Base-by-base conservation (phyloP, 1,140 invertebrate species). In the Cydia pomonella region DNA sequence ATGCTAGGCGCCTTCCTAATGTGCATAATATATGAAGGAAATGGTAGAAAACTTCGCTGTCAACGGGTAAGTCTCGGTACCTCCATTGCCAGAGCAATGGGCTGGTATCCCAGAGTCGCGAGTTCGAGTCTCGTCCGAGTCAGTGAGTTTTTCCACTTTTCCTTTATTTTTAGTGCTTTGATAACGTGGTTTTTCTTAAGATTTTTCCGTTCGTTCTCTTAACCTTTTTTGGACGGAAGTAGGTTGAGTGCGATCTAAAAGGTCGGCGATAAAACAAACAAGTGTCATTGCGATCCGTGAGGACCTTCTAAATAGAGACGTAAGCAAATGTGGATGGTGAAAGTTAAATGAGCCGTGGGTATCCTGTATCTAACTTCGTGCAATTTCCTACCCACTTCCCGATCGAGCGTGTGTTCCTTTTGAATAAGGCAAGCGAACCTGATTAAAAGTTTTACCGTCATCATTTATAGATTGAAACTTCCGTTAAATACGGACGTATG, bases 291-390 rank as follows among this genome's bases (percentile, higher is more conserved):
- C 81, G 79, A 81, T 81, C 66, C 75, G 74, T 76, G 76, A 79
- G 82, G 77, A 82, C 69, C 80, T 80, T 66, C 75, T 78, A 75
- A 80, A 82, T 79, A 76, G 80, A 80, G 72, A 83, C 80, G 82
- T 83, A 87, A 85, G 82, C 82, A 85, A 84, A 89, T 81, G 80
- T 82, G 77, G 72, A 82, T 81, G 84, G 77, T 73, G 77, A 74
- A 86, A 89, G 82, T 87, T 87, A 82, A 85, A 88, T 88, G 85
- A 86, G 82, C 79, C 85, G 79, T 83, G 81, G 78, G 76, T 81
- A 76, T 72, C 64, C 66, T 75, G 75, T 77, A 82, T 77, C 80
- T 74, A 84, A 80, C 82, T 83, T 79, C 64, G 71, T 50, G 77
- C 77, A 75, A 81, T 81, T 75, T 84, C 74, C 76, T 78, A 79